phyloP scores from a whole-genome alignment of 1,140 invertebrate species.

The Drosophila yakuba region DNA sequence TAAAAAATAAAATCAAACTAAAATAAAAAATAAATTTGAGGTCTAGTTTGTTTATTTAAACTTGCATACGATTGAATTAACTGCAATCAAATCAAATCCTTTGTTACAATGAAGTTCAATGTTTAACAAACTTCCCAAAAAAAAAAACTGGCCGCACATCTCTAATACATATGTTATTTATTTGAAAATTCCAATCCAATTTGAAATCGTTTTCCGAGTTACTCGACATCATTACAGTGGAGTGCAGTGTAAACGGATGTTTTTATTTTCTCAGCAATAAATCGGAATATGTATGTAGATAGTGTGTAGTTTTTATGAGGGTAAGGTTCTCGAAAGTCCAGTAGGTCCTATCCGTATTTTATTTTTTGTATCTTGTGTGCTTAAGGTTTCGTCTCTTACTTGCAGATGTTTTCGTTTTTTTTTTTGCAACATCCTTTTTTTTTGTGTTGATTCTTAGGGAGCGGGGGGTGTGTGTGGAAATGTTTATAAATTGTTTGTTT shows the following conservation, averaged over 20 bases:
- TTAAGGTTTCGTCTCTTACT: conserved; percentile 4
- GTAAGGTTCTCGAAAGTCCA: conserved; percentile 4
- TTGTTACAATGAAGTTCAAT: conserved; percentile 12
- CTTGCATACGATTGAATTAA: conserved; percentile 7
- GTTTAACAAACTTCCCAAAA: conserved; percentile 5
- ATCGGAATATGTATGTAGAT: conserved; percentile 4
- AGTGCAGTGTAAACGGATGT: neutral
- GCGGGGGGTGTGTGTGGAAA: conserved; percentile 29
- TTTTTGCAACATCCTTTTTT: conserved; percentile 4
- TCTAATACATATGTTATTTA: conserved; percentile 31
- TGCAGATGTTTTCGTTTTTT: neutral
- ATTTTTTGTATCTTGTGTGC: neutral
- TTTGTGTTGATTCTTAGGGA: conserved; percentile 8
- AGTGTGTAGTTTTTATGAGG: conserved; percentile 4
- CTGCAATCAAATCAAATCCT: conserved; percentile 18
- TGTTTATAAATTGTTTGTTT: conserved; percentile 9
- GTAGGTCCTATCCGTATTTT: neutral
- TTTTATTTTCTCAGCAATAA: conserved; percentile 6
- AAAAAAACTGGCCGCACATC: neutral
- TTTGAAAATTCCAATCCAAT: conserved; percentile 10
- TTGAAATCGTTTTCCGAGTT: neutral
- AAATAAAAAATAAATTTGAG: neutral
- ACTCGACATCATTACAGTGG: neutral
- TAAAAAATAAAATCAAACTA: too few relatives aligned
- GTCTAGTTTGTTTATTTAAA: conserved; percentile 34